phyloP scores from a whole-genome alignment of 2,888 invertebrate species.

The Mycalesis mineus region DNA sequence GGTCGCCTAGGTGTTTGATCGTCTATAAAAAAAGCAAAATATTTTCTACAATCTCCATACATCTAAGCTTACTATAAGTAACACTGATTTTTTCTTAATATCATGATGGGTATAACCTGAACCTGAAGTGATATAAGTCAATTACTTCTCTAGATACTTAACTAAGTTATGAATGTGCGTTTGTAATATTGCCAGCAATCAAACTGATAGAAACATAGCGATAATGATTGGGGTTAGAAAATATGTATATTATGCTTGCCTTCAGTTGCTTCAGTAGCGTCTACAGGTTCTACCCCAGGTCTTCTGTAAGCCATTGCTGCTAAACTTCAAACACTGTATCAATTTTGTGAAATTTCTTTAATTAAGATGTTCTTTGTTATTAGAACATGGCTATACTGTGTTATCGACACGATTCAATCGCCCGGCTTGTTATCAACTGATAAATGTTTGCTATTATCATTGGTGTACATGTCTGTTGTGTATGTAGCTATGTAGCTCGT shows the following conservation, averaged over 20 bases:
- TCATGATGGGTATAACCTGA: too few relatives aligned
- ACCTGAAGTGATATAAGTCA: too few relatives aligned
- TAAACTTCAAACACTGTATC: background rate
- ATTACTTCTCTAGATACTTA: too few relatives aligned
- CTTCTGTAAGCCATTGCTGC: conserved; percentile 20
- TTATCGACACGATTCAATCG: conserved; percentile 46
- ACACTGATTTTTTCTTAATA: too few relatives aligned
- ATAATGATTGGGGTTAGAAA: background rate
- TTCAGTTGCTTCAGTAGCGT: conserved; percentile 51
- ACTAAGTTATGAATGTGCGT: too few relatives aligned
- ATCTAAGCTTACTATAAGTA: too few relatives aligned
- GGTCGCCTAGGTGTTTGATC: conserved; percentile 47
- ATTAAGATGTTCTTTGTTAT: conserved; percentile 47
- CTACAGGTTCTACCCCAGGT: conserved; percentile 28
- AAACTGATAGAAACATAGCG: too few relatives aligned
- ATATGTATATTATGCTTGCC: conserved; percentile 43
- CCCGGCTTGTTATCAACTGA: conserved; percentile 48
- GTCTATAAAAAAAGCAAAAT: conserved; percentile 42
- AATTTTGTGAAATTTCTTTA: conserved; percentile 1
- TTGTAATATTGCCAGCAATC: too few relatives aligned
- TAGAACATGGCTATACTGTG: conserved; percentile 44
- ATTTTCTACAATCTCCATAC: too few relatives aligned
- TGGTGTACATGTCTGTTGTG: conserved; percentile 20
- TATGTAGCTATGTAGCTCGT: background rate
- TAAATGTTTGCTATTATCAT: conserved; percentile 38